Evolutionary conservation across 2,797 vertebrate species (phyloP), one percentile per base, ranked within the genome.

Genomic region (Antrozous pallidus): DNA sequence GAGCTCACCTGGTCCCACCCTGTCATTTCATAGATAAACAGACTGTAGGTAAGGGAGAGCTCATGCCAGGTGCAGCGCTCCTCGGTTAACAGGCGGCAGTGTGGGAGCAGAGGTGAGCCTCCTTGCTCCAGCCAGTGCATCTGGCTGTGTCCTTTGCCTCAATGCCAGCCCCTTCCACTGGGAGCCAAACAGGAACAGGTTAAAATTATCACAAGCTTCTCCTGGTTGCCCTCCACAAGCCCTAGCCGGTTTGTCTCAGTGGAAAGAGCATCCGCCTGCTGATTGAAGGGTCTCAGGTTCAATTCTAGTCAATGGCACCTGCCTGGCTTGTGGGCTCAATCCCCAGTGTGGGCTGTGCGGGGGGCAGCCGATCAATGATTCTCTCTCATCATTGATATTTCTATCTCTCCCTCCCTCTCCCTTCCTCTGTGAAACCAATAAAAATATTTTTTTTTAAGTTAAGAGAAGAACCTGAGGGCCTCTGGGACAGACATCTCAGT

Each of bases 1-100:
- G 33, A 31, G 51, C 22, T n/a, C 65, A 49, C 26, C 24, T 71
- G n/a, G 18, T 54, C 42, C 63, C 78, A 9, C 22, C 28, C 33
- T 38, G 20, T 89, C 33, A 38, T 45, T 77, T 84, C 73, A 38
- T 67, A 67, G 49, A 61, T 42, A 20, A 88, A 74, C 58, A 69
- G 54, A 31, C 38, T 0, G 8, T 58, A 69, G 47, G 24, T 2
- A 0, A 17, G n/a, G 69, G 38, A 80, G 47, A 36, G 9, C 38
- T 38, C 11, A 3, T 2, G 16, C 22, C 40, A 4, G 0, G 6
- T 54, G 49, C 63, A 42, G 5, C 5, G 6, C 49, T n/a, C 3
- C 22, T 26, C 3, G 0, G n/a, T 49, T 8, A 4, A 22, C 1
- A 14, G 7, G 0, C 4, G 1, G 51, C 33, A 22, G 33, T 16